These are phyloP conservation scores for Cephus pygmeus DNA, from an alignment of 2,888 invertebrate genomes.

Conservation along the genomic window DNA sequence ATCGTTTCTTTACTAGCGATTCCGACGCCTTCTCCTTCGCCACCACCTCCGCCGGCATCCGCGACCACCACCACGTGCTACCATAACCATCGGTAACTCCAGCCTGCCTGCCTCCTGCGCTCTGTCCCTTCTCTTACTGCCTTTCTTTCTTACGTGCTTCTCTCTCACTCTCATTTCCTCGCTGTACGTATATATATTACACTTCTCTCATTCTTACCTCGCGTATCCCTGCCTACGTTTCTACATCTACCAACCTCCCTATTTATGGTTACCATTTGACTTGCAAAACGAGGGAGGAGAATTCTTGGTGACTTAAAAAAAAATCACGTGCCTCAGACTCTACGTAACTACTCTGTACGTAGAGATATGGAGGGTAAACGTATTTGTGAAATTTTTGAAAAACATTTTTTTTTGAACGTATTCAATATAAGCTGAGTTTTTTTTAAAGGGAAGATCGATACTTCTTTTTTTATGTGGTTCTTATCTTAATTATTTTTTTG, in stretches of 20 bases:
- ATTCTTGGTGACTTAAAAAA: slow-evolving; percentile 31
- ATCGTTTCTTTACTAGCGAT: slow-evolving; percentile 43
- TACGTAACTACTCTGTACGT: too few species aligned
- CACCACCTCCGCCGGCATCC: background rate
- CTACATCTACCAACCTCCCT: slow-evolving; percentile 34
- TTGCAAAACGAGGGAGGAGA: slow-evolving; percentile 51
- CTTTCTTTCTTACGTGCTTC: slow-evolving; percentile 25
- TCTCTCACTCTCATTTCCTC: slow-evolving; percentile 9
- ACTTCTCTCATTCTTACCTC: slow-evolving; percentile 1
- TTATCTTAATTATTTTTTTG: background rate
- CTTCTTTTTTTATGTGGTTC: background rate
- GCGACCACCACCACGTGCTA: slow-evolving; percentile 17
- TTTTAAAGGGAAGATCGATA: background rate
- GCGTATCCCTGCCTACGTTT: slow-evolving; percentile 23
- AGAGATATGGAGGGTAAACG: too few species aligned
- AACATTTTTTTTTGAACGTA: too few species aligned
- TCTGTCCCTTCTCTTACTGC: slow-evolving; percentile 2
- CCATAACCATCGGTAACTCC: background rate
- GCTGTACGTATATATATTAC: background rate
- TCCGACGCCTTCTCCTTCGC: slow-evolving; percentile 24
- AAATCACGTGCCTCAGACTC: background rate
- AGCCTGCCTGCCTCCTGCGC: background rate
- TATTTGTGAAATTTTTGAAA: too few species aligned
- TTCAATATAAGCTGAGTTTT: too few species aligned
- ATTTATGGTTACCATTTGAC: slow-evolving; percentile 53